Percentiles rank a stretch among this genome's conserved stretches.
These are phyloP conservation scores for Aphodius granarius DNA, from an alignment of 2,888 invertebrate genomes.

Conservation along the genomic window DNA sequence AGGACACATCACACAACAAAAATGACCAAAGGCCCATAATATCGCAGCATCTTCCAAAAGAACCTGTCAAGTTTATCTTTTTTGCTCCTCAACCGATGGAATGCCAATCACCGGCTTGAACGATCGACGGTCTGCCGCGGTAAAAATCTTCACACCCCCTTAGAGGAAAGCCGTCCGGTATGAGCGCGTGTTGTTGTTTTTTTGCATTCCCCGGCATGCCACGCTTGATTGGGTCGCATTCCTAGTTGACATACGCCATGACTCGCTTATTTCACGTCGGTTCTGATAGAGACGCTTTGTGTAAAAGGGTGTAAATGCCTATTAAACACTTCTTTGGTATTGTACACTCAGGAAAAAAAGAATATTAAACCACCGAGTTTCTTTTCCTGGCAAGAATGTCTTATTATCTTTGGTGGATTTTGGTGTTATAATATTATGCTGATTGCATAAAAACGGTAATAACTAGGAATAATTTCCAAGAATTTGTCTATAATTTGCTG, in stretches of 20 bases:
- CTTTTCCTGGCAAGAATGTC: too few relatives aligned
- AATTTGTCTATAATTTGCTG: too few relatives aligned
- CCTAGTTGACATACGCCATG: conserved; percentile 49
- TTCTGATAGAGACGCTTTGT: conserved; percentile 50
- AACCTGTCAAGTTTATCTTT: not conserved
- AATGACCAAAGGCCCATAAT: not conserved
- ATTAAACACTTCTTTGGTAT: conserved; percentile 42
- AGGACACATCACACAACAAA: too few relatives aligned
- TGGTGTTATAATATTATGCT: too few relatives aligned
- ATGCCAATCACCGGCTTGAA: not conserved
- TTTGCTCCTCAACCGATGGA: not conserved
- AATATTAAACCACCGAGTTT: too few relatives aligned
- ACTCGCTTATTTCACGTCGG: conserved; percentile 40
- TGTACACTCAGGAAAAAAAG: too few relatives aligned
- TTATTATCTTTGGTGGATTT: too few relatives aligned
- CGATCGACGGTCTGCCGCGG: not conserved
- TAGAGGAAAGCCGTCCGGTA: not conserved
- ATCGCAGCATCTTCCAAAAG: not conserved
- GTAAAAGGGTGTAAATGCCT: conserved; percentile 52
- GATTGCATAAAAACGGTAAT: too few relatives aligned
- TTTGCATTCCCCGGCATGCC: conserved; percentile 39
- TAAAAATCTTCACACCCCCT: not conserved
- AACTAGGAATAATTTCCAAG: too few relatives aligned
- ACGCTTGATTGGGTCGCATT: conserved; percentile 47
- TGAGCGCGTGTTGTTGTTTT: conserved; percentile 28